Conservation (phyloP, 2,888 invertebrate genomes). For the Chrysotoxum bicinctum region DNA sequence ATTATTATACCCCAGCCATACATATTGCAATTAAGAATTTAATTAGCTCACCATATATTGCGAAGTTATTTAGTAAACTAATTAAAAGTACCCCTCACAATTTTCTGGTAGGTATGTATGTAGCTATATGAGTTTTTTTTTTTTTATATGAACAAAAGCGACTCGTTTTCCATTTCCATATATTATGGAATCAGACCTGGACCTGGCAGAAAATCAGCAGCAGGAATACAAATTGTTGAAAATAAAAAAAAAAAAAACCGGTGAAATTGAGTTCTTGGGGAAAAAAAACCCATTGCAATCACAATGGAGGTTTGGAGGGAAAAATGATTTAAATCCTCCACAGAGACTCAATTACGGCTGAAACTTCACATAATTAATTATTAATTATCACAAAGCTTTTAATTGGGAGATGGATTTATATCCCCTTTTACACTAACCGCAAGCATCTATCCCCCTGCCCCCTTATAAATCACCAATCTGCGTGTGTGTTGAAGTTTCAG, state of each 20-base stretch:
- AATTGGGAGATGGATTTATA: conserved; percentile 74
- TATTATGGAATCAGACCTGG: not conserved
- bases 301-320: conserved; percentile 4
- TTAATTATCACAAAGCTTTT: conserved; percentile 74
- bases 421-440: conserved; percentile 28
- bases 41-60: conserved; percentile 67
- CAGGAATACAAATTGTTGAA: not conserved
- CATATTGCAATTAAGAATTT: conserved; percentile 71
- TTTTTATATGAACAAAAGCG: not conserved
- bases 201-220: not conserved
- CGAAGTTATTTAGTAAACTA: conserved; percentile 72
- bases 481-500: not conserved
- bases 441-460: not conserved
- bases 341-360: conserved; percentile 73
- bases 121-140: not conserved
- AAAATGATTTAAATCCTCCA: conserved; percentile 71
- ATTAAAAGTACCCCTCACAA: conserved; percentile 61
- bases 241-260: not conserved
- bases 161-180: not conserved
- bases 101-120: not conserved
- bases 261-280: not conserved
- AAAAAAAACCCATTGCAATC: conserved; percentile 1
- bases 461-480: not conserved
- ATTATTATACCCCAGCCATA: conserved; percentile 58
- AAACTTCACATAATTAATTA: conserved; percentile 74